Base-by-base conservation (phyloP, 2,888 invertebrate genomes). In the Nomada fabriciana region DNA sequence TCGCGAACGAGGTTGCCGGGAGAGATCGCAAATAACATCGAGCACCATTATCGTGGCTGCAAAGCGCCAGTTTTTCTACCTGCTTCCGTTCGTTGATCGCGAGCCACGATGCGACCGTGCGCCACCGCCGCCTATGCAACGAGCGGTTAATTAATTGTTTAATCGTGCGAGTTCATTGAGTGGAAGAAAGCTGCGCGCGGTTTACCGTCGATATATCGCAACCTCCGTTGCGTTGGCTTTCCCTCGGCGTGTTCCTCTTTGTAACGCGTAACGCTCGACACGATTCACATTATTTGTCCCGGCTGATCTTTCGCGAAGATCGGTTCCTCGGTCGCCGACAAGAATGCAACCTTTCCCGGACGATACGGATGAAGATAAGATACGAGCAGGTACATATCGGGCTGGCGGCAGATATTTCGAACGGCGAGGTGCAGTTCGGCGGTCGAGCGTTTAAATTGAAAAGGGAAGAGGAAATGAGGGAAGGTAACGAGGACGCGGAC, bases 21-120 rank as follows among this genome's bases (percentile, higher is more conserved):
- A 59, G 59, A 69, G 57, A 79, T 84, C 52, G 77, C 74, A 86
- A 43, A 84, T 71, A 76, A 57, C 71, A 77, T 82, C 82, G 70
- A 65, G 65, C 72, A 52, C 13, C 65, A 60, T 78, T 81, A 71
- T 61, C 76, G 72, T 67, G 84, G 84, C 47, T 15, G 76, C 63
- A 76, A 86, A 86, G 78, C 59, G 53, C 78, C 60, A 50, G 47
- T 68, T 82, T 84, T 84, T 76, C 84, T 47, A 23, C 59, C 63
- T 71, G 82, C 74, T 86, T 86, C 86, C 86, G 85, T 52, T 25
- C 75, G 84, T 72, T 82, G 79, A 84, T 84, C 60, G 69, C 76
- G 15, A 47, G 50, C 69, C 50, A 15, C 75, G 81, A 81, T 65
- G 64, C 25, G 61, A 67, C 55, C 71, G 53, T 47, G 18, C 25